Evolutionary conservation across 2,113 vertebrate species (phyloP).

Genomic region (Xiphophorus maculatus): DNA sequence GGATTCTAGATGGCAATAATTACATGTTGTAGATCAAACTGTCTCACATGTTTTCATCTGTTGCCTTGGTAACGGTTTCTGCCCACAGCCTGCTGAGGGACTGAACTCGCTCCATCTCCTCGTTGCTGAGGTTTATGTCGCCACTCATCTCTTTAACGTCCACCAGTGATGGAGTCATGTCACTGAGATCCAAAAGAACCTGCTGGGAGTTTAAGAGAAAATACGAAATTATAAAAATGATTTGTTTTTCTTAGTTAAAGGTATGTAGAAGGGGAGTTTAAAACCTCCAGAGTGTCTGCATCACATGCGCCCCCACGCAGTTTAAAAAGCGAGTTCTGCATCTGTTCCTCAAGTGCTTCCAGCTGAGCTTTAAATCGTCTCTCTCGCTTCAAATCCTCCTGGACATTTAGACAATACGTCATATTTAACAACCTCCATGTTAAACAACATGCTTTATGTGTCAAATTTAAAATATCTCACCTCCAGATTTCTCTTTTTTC

Average conservation of each 20-base stretch:
- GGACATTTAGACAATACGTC: conserved; percentile 5
- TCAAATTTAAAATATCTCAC: conserved; percentile 63
- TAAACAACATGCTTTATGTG: no score
- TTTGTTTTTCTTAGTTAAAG: no score
- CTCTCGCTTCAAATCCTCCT: conserved; percentile 78
- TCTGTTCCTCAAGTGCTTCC: conserved; percentile 74
- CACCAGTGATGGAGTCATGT: conserved; percentile 79
- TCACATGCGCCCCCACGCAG: conserved; percentile 59
- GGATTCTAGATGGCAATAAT: neutral
- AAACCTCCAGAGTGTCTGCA: conserved; percentile 64
- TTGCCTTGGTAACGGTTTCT: conserved; percentile 68
- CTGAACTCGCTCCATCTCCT: conserved; percentile 79
- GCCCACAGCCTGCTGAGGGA: conserved; percentile 80
- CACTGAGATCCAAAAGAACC: conserved; percentile 78
- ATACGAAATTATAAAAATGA: neutral
- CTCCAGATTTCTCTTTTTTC: conserved; percentile 80
- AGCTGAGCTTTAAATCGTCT: conserved; percentile 77
- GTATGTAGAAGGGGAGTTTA: neutral
- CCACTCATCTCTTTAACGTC: conserved; percentile 82
- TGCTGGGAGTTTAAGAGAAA: conserved; percentile 33
- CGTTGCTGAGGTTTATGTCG: conserved; percentile 70
- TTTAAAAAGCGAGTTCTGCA: conserved; percentile 67
- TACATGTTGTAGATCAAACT: neutral
- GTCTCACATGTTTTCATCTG: conserved; percentile 83
- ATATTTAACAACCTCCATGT: neutral